Evolutionary conservation across 2,888 invertebrate genomes (phyloP).

Genomic region (Patella ulyssiponensis): DNA sequence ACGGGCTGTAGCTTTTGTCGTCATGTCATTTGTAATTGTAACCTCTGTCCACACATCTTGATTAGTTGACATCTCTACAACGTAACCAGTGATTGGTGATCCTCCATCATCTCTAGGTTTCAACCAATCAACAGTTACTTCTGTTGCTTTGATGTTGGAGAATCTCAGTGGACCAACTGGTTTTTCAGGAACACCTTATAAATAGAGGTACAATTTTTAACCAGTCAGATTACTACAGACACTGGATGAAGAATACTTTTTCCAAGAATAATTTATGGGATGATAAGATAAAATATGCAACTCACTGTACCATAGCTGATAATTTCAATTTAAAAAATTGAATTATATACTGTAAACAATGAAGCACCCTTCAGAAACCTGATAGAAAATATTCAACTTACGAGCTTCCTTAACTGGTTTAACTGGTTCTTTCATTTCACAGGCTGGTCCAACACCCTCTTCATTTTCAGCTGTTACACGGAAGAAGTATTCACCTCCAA

Average conservation of each 20-base stretch:
- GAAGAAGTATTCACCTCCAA: constrained; percentile 68
- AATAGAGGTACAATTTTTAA: background rate
- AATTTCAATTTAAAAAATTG: no score
- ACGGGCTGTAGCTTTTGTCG: constrained; percentile 56
- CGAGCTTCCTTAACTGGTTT: constrained; percentile 52
- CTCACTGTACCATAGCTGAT: no score
- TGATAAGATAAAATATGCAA: no score
- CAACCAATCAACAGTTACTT: constrained; percentile 70
- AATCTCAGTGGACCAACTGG: constrained; percentile 64
- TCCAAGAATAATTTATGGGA: no score
- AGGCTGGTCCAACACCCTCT: constrained; percentile 64
- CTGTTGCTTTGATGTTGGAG: constrained; percentile 50
- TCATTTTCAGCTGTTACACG: constrained; percentile 67
- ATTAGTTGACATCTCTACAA: constrained; percentile 60
- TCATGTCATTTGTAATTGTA: constrained; percentile 84
- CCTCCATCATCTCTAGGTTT: constrained; percentile 72
- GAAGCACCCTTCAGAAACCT: no score
- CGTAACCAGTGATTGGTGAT: constrained; percentile 67
- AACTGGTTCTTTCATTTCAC: constrained; percentile 57
- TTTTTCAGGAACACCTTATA: constrained; percentile 58
- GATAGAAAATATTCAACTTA: constrained; percentile 1
- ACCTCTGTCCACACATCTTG: constrained; percentile 94
- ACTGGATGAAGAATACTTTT: no score
- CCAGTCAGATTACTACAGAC: no score
- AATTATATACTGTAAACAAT: no score